These are phyloP conservation scores for Liasis olivaceus DNA, from an alignment of 2,797 vertebrate species.

Conservation along the genomic window DNA sequence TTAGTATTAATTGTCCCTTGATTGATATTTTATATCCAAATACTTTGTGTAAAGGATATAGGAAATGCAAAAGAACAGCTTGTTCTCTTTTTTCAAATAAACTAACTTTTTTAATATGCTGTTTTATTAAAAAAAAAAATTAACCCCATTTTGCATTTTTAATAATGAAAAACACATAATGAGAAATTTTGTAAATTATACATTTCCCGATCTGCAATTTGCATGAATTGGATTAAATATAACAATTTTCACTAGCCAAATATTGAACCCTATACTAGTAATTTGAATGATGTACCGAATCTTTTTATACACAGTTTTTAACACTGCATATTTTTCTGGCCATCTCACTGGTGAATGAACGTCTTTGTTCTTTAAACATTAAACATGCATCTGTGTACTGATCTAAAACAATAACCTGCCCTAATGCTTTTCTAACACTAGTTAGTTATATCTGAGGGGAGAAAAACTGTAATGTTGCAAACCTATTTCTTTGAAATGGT, in stretches of 20 bases:
- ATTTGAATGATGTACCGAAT: not conserved
- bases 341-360: not conserved
- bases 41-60: not conserved
- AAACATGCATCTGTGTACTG: not conserved
- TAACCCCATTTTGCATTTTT: not conserved
- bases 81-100: not conserved
- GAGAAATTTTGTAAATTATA: not conserved
- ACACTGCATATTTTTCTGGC: not conserved
- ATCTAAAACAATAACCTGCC: not conserved
- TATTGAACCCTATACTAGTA: not conserved
- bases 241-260: not conserved
- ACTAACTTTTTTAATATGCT: not conserved
- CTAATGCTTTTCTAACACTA: not conserved
- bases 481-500: too few relatives aligned
- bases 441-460: not conserved
- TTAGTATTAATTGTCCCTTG: not conserved
- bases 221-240: not conserved
- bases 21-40: not conserved
- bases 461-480: too few relatives aligned
- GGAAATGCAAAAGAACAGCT: not conserved
- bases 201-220: not conserved
- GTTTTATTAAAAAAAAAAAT: not conserved
- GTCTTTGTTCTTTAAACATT: not conserved
- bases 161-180: not conserved
- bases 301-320: not conserved